Percentiles rank a stretch among this genome's conserved stretches.
Conservation (phyloP, 2,888 invertebrate species). For the Bugula neritina region DNA sequence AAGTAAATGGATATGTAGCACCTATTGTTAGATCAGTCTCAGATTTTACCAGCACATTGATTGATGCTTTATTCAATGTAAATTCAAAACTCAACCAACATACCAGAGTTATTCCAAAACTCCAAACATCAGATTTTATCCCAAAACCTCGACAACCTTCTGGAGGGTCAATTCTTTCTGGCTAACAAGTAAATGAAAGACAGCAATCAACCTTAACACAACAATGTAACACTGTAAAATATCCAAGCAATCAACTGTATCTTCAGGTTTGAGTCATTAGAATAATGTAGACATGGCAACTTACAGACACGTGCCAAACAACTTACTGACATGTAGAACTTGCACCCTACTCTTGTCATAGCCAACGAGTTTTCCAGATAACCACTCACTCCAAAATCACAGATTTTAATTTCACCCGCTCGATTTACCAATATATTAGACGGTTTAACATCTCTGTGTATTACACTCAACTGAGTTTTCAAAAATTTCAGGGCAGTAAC, state of each 20-base stretch:
- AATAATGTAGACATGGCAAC: too few species aligned
- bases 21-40: too few species aligned
- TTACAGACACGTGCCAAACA: background rate
- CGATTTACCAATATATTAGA: conserved; percentile 93
- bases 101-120: conserved; percentile 86
- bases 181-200: conserved; percentile 66
- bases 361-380: conserved; percentile 94
- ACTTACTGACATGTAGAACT: conserved; percentile 92
- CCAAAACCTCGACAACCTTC: conserved; percentile 82
- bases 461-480: conserved; percentile 76
- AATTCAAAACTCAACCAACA: too few species aligned
- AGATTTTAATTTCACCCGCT: conserved; percentile 91
- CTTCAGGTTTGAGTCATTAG: too few species aligned
- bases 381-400: conserved; percentile 97
- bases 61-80: too few species aligned
- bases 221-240: too few species aligned
- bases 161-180: conserved; percentile 91
- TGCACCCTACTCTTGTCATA: conserved; percentile 97
- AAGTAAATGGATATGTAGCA: too few species aligned
- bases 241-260: too few species aligned
- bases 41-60: too few species aligned
- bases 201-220: too few species aligned
- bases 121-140: conserved; percentile 89
- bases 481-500: conserved; percentile 89
- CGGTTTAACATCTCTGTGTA: conserved; percentile 94